A percentile compares a stretch with the other conserved stretches of the same genome.
These are phyloP conservation scores for Drosophila limbata DNA, from an alignment of 2,888 invertebrate genomes.

Conservation along the genomic window DNA sequence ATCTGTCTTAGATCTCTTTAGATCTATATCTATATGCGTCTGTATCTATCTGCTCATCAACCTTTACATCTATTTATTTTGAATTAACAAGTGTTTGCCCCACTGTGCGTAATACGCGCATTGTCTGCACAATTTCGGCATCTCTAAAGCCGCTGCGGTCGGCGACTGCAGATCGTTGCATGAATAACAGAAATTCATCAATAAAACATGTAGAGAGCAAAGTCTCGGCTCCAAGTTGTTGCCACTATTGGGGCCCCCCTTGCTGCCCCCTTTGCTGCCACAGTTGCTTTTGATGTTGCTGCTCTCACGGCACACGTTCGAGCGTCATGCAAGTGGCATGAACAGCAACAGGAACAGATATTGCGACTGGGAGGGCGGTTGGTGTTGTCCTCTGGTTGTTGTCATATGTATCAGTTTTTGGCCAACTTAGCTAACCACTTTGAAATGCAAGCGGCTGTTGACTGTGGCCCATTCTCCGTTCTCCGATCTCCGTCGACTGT, in stretches of 20 bases:
- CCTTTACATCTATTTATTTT: not conserved
- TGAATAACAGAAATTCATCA: conserved; percentile 84
- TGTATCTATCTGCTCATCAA: not conserved
- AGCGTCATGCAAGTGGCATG: conserved; percentile 64
- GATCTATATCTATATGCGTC: not conserved
- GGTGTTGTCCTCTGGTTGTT: conserved; percentile 65
- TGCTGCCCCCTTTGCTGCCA: conserved; percentile 4
- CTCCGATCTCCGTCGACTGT: conserved; percentile 1
- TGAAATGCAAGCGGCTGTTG: conserved; percentile 28
- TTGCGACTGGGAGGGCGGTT: conserved; percentile 32
- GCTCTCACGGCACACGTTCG: conserved; percentile 75
- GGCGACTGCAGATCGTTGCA: conserved; percentile 69
- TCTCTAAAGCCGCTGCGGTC: conserved; percentile 61
- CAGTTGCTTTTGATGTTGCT: conserved; percentile 18
- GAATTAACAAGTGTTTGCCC: conserved; percentile 17
- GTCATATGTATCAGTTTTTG: conserved; percentile 79
- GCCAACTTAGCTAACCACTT: conserved; percentile 52
- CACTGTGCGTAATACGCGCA: conserved; percentile 59
- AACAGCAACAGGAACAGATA: conserved; percentile 36
- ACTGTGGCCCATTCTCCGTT: conserved; percentile 1
- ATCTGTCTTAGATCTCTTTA: not conserved
- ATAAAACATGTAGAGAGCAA: conserved; percentile 81
- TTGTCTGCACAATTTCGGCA: conserved; percentile 80
- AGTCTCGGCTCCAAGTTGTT: conserved; percentile 23
- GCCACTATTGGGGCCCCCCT: conserved; percentile 13